Evolutionary conservation across 2,113 vertebrate genomes (phyloP).

Genomic region (Coptodon bakossiorum): DNA sequence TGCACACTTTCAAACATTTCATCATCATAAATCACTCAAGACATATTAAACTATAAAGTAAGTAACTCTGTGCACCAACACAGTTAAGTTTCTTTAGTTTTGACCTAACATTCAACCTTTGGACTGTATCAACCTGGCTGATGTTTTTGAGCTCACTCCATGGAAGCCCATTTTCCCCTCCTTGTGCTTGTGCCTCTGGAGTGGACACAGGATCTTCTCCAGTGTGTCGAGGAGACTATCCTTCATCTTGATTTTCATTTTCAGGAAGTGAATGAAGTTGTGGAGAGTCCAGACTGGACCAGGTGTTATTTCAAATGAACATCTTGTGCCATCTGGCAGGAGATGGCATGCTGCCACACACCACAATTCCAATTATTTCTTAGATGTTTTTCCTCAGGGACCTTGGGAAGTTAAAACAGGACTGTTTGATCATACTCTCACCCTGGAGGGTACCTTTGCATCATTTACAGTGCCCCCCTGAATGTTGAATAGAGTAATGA

Average conservation of each 20-base stretch:
- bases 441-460: neutral
- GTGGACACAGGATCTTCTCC: neutral
- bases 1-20: neutral
- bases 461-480: neutral
- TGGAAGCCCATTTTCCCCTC: neutral
- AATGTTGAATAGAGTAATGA: neutral
- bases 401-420: neutral
- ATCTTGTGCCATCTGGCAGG: neutral
- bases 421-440: neutral
- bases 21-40: neutral
- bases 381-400: neutral
- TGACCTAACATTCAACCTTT: neutral
- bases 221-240: neutral
- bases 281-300: neutral
- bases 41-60: neutral
- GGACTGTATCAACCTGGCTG: neutral
- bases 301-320: neutral
- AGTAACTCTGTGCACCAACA: neutral
- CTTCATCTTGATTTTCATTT: neutral
- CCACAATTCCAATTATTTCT: neutral
- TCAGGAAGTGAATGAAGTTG: neutral
- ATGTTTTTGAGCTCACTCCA: neutral
- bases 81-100: neutral
- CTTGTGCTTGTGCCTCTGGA: neutral
- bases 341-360: neutral